Evolutionary conservation across 2,888 invertebrate genomes (phyloP).

Genomic region (Drosophila maculinotata): DNA sequence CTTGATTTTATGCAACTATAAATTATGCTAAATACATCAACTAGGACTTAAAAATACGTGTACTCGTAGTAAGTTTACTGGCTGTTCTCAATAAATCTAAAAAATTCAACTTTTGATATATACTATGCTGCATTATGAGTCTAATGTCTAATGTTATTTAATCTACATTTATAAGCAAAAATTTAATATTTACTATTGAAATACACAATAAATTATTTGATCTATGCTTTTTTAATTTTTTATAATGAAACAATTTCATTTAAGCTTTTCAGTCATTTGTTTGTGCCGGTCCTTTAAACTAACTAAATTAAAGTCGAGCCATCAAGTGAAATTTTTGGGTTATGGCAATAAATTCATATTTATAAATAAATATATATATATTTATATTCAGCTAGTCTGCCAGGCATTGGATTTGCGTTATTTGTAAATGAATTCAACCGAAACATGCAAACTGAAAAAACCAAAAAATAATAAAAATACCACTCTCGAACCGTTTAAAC

Average conservation of each 20-base stretch:
- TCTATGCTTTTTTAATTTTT: slow-evolving; percentile 39
- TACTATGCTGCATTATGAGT: slow-evolving; percentile 38
- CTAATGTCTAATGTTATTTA: slow-evolving; percentile 36
- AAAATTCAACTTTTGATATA: slow-evolving; percentile 64
- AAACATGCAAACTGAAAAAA: slow-evolving; percentile 19
- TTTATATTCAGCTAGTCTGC: slow-evolving; percentile 32
- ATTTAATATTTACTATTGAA: slow-evolving; percentile 45
- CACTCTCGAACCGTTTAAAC: slow-evolving; percentile 40
- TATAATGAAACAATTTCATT: slow-evolving; percentile 74
- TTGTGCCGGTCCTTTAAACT: slow-evolving; percentile 56
- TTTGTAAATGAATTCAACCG: slow-evolving; percentile 30
- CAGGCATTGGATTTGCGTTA: slow-evolving; percentile 72
- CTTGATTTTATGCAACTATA: slow-evolving; percentile 55
- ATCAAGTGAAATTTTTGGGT: slow-evolving; percentile 18
- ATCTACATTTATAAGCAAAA: slow-evolving; percentile 67
- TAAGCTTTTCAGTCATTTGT: slow-evolving; percentile 74
- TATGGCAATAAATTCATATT: slow-evolving; percentile 38
- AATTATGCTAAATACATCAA: slow-evolving; percentile 56
- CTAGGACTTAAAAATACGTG: slow-evolving; percentile 43
- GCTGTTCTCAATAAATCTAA: slow-evolving; percentile 37
- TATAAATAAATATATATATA: slow-evolving; percentile 3
- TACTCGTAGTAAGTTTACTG: slow-evolving; percentile 47
- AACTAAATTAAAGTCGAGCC: slow-evolving; percentile 49
- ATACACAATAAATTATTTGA: slow-evolving; percentile 46
- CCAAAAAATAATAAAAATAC: slow-evolving; percentile 12